Evolutionary conservation across 2,113 vertebrate species (phyloP).

Genomic region (Aegypius monachus): DNA sequence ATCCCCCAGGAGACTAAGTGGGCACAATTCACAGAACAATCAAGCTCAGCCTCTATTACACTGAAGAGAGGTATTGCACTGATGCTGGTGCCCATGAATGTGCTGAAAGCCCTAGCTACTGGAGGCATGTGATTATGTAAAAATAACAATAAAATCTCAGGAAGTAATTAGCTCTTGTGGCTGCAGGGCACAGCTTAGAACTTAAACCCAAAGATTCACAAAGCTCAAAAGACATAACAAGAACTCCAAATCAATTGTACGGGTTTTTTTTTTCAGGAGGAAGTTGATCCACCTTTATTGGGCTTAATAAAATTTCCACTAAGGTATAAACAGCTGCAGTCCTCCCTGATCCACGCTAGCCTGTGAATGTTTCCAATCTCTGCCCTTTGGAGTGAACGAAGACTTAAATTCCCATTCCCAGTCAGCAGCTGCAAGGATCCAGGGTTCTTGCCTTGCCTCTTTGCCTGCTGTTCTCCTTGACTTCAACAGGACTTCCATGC

Average conservation of each 20-base stretch:
- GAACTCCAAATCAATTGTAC: not conserved
- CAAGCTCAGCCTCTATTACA: not conserved
- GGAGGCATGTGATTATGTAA: not conserved
- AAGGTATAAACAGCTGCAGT: not conserved
- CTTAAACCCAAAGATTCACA: not conserved
- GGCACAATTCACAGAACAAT: not conserved
- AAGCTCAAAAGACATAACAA: not conserved
- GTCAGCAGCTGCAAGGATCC: not conserved
- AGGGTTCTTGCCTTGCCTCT: not conserved
- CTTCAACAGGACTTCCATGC: not conserved
- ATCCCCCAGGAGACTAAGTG: not conserved
- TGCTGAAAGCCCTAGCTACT: not conserved
- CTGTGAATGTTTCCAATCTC: not conserved
- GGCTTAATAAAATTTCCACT: constrained; percentile 33
- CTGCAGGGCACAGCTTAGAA: not conserved
- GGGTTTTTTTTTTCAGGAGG: not conserved
- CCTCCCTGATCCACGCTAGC: not conserved
- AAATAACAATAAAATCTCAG: constrained; percentile 4
- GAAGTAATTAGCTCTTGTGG: not conserved
- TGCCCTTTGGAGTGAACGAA: not conserved
- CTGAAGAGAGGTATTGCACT: not conserved
- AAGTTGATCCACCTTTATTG: constrained; percentile 6
- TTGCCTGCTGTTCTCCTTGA: not conserved
- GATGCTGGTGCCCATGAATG: not conserved
- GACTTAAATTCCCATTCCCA: not conserved